phyloP scores from a whole-genome alignment of 2,888 invertebrate genomes.

The Ischnus inquisitorius region DNA sequence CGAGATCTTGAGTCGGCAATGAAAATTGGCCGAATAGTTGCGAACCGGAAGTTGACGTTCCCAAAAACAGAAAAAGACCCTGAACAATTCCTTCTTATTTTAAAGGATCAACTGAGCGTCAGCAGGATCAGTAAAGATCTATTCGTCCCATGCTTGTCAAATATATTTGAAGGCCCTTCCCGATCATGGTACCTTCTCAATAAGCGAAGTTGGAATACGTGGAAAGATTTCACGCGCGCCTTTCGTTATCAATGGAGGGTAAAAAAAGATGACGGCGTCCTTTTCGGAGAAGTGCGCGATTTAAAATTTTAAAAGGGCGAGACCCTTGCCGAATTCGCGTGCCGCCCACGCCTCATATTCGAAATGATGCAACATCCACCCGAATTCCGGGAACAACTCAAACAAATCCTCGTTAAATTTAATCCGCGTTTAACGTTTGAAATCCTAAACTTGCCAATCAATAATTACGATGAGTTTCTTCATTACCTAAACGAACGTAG shows the following conservation, averaged over 20 bases:
- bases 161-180: conserved; percentile 43
- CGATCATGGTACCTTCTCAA: conserved; percentile 46
- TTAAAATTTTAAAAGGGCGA: conserved; percentile 46
- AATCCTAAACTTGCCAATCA: conserved; percentile 21
- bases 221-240: conserved; percentile 42
- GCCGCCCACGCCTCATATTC: conserved; percentile 46
- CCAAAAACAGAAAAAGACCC: neutral
- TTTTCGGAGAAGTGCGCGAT: conserved; percentile 44
- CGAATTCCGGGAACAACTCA: conserved; percentile 35
- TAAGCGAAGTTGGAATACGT: conserved; percentile 27
- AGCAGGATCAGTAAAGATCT: conserved; percentile 33
- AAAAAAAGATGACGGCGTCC: conserved; percentile 31
- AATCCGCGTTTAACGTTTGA: conserved; percentile 40
- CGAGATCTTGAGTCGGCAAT: neutral
- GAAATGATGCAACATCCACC: conserved; percentile 56
- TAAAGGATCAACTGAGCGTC: conserved; percentile 29
- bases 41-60: neutral
- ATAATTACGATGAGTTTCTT: neutral
- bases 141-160: neutral
- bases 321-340: conserved; percentile 50
- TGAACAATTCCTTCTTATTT: conserved; percentile 28
- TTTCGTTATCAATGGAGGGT: conserved; percentile 50
- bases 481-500: neutral
- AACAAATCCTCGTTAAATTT: conserved; percentile 54
- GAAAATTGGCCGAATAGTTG: neutral